A percentile compares a stretch with the other conserved stretches of the same genome.
phyloP scores from a whole-genome alignment of 2,113 vertebrate genomes.

The Solenodon paradoxus region DNA sequence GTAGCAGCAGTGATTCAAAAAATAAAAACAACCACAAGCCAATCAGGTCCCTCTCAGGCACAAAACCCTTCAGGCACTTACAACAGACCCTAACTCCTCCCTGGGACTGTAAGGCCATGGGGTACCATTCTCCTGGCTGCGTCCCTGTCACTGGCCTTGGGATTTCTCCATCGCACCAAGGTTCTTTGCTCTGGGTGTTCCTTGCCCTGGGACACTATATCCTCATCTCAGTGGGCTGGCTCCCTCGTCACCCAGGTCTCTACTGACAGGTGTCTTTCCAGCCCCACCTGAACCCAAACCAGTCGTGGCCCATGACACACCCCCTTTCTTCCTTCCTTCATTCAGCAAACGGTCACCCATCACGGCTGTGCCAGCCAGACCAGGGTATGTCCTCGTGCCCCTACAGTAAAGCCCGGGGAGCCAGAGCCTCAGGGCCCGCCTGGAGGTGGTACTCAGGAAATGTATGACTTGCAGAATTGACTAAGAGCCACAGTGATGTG shows the following conservation, averaged over 20 bases:
- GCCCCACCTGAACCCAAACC: not conserved
- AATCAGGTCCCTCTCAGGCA: not conserved
- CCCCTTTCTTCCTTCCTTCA: not conserved
- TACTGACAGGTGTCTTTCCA: not conserved
- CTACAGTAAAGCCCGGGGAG: not conserved
- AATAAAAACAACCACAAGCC: not conserved
- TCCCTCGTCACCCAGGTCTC: not conserved
- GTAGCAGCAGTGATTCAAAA: slow-evolving; percentile 3
- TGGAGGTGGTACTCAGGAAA: not conserved
- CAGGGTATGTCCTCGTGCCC: too few relatives aligned
- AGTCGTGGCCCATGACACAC: not conserved
- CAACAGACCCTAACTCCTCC: not conserved
- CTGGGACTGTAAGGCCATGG: too few relatives aligned
- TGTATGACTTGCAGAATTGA: slow-evolving; percentile 29
- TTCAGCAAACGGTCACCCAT: not conserved
- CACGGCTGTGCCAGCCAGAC: not conserved
- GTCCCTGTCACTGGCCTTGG: not conserved
- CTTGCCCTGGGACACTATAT: not conserved
- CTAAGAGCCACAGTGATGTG: not conserved
- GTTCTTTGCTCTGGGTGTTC: not conserved
- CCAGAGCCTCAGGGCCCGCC: not conserved
- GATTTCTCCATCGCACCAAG: not conserved
- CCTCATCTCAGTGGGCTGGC: not conserved
- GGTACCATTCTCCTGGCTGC: not conserved
- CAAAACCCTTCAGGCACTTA: not conserved